phyloP scores from a whole-genome alignment of 2,797 vertebrate genomes.

The Myiothlypis chrysogaster region DNA sequence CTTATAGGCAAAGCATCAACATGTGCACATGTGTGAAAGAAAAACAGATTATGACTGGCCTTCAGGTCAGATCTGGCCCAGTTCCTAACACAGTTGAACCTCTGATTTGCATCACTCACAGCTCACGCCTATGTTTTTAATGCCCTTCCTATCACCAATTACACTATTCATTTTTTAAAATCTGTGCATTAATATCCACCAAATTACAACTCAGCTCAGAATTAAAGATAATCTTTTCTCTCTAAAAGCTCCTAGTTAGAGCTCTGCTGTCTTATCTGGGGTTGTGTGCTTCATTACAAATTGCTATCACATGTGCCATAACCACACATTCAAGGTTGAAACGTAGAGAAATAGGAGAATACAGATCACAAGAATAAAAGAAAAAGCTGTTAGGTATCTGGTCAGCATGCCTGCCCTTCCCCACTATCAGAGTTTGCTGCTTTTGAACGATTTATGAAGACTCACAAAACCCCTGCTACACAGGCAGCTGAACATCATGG shows the following conservation, averaged over 20 bases:
- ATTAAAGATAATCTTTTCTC: not conserved
- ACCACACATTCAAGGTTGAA: not conserved
- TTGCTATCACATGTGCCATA: fast-evolving
- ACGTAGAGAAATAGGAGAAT: not conserved
- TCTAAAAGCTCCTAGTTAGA: not conserved
- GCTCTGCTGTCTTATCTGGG: not conserved
- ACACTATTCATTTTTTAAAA: not conserved
- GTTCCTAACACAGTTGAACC: not conserved
- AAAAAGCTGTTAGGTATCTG: not conserved
- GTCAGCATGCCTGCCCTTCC: not conserved
- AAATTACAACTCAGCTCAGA: not conserved
- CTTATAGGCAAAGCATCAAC: not conserved
- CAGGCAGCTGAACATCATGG: not conserved
- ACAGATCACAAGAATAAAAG: not conserved
- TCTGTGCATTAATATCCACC: not conserved
- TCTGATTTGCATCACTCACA: not conserved
- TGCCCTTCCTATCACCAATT: not conserved
- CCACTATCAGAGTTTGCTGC: not conserved
- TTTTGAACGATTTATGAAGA: not conserved
- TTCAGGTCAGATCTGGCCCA: not conserved
- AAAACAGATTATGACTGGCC: not conserved
- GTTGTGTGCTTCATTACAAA: not conserved
- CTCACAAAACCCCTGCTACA: not conserved
- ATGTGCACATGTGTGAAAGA: not conserved
- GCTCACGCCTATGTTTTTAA: not conserved